Conservation (phyloP, 2,113 vertebrate genomes). For the Sebastes fasciatus region DNA sequence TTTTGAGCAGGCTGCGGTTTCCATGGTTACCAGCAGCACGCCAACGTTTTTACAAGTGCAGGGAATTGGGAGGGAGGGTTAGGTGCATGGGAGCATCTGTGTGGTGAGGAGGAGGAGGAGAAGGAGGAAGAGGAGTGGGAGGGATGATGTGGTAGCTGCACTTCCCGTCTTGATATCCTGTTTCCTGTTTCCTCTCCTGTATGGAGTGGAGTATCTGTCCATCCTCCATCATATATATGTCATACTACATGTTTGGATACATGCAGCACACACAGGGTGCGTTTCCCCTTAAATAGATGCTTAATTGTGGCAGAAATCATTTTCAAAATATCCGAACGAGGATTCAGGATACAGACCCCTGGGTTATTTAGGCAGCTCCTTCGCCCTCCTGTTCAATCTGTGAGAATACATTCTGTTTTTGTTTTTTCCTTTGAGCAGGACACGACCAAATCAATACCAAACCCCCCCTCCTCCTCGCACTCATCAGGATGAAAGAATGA, state of each 20-base stretch:
- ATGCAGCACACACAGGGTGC: neutral
- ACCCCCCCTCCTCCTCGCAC: neutral
- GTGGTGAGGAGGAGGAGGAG: slow-evolving; percentile 28
- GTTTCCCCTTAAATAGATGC: neutral
- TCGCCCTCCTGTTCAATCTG: slow-evolving; percentile 12
- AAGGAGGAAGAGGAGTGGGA: slow-evolving; percentile 1
- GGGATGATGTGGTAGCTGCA: slow-evolving; percentile 48
- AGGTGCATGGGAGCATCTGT: slow-evolving; percentile 60
- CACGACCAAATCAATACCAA: slow-evolving; percentile 41
- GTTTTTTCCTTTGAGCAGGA: neutral
- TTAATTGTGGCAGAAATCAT: neutral
- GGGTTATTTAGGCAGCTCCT: neutral
- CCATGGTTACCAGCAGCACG: slow-evolving; percentile 64
- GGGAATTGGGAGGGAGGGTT: slow-evolving; percentile 44
- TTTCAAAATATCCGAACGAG: neutral
- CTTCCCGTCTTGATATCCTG: slow-evolving; percentile 65
- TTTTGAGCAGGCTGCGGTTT: slow-evolving; percentile 47
- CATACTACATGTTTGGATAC: neutral
- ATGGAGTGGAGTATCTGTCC: slow-evolving; percentile 18
- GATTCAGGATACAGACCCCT: slow-evolving; percentile 5
- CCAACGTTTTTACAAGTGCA: slow-evolving; percentile 54
- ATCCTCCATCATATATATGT: slow-evolving; percentile 6
- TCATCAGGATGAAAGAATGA: slow-evolving; percentile 37
- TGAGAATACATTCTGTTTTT: slow-evolving; percentile 16
- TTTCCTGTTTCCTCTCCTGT: slow-evolving; percentile 50